Evolutionary conservation across 2,113 vertebrate species (phyloP), one percentile per base, ranked within the genome.

Genomic region (Excalfactoria chinensis): DNA sequence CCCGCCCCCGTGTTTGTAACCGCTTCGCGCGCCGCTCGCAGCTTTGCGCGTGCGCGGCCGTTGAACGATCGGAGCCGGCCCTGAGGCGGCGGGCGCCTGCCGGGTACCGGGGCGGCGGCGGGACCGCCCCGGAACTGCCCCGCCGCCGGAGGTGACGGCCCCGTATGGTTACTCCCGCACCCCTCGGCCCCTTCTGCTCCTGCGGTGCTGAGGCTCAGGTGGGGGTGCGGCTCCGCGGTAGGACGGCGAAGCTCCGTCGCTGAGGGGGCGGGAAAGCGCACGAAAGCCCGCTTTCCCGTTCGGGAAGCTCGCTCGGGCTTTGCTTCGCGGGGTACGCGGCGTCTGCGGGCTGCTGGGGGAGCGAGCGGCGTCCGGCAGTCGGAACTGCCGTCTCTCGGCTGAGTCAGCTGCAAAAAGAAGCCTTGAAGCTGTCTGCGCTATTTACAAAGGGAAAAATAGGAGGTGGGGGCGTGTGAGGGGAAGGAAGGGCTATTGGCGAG

Each of bases 91-190:
- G 53, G 37, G 28, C 37, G 21, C 46, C 46, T 21, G 43, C 20
- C 46, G 46, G 18, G 46, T 9, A 20, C 46, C 46, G 18, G 46
- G 18, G 20, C 18, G 18, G 18, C 46, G 4, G 46, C 10, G 46
- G 46, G 46, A 48, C 46, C 19, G 46, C 46, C 46, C 30, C 28
- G 53, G 11, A n/a, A n/a, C n/a, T n/a, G 41, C 41, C 41, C 20
- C 46, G 46, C 46, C 22, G 10, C 46, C 10, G 46, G 11, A 4
- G 30, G 30, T 43, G 30, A 2, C 40, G 34, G 58, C 13, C n/a
- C 49, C 26, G 26, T 6, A 7, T 5, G 49, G 20, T 13, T 2
- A 1, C 5, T 13, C 6, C 3, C 35, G 10, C 6, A 9, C 4
- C 22, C 9, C 6, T 2, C 35, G 8, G 6, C 9, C 5, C 34